Evolutionary conservation across 2,797 vertebrate genomes (phyloP).

Genomic region (Neoniphon sammara): DNA sequence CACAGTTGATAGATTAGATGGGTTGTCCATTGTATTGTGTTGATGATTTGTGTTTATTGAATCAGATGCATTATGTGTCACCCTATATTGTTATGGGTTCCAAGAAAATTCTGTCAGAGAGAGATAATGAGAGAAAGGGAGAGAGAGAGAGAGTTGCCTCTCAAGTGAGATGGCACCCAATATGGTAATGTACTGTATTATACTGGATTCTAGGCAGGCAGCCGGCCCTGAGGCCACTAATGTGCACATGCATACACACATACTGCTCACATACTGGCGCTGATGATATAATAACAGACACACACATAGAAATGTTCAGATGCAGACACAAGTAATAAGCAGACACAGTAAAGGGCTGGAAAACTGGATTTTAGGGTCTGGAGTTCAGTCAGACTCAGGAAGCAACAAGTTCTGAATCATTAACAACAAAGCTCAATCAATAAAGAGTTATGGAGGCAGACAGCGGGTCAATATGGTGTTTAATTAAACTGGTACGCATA

Average conservation of each 20-base stretch:
- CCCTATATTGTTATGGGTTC: conserved; percentile 42
- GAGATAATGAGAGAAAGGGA: neutral
- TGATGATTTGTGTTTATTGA: conserved; percentile 53
- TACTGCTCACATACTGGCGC: too few relatives aligned
- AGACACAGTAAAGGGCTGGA: too few relatives aligned
- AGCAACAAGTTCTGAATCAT: conserved; percentile 14
- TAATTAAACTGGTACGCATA: conserved; percentile 34
- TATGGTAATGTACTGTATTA: conserved; percentile 9
- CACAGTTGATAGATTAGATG: conserved; percentile 53
- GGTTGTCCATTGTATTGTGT: conserved; percentile 40
- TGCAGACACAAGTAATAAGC: neutral
- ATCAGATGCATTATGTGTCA: conserved; percentile 26
- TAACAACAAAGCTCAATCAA: conserved; percentile 37
- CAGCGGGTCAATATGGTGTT: conserved; percentile 40
- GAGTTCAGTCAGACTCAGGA: neutral
- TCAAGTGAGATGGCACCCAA: conserved; percentile 13
- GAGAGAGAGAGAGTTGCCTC: neutral
- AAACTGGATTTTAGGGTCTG: neutral
- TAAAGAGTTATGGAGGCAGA: conserved; percentile 31
- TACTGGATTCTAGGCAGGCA: conserved; percentile 33
- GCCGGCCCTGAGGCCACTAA: neutral
- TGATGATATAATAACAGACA: neutral
- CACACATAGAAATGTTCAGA: neutral
- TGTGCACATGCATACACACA: neutral
- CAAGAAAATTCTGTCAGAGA: conserved; percentile 20